Percentiles rank a stretch among this genome's conserved stretches.
Evolutionary conservation across 2,113 vertebrate species (phyloP).

Genomic region (Petroica traversi): DNA sequence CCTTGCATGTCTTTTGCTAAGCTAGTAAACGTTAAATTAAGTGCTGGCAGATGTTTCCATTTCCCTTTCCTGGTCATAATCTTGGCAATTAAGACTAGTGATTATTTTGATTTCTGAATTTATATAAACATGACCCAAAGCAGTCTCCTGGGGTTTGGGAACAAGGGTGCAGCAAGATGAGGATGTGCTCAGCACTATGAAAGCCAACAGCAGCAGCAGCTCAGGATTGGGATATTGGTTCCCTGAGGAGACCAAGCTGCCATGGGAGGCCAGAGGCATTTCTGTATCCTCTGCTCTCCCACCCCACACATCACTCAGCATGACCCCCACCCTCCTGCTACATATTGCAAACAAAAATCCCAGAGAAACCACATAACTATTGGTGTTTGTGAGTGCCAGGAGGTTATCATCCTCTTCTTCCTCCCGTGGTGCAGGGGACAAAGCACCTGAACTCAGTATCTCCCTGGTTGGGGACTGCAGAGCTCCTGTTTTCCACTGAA

Average conservation of each 20-base stretch:
- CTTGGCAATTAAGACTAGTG: neutral
- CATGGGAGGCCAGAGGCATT: neutral
- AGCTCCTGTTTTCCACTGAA: neutral
- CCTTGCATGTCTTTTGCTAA: neutral
- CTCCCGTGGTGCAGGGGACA: neutral
- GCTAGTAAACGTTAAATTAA: conserved; percentile 7
- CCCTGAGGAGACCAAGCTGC: neutral
- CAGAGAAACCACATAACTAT: neutral
- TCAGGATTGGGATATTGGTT: neutral
- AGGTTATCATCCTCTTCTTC: neutral
- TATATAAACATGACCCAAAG: neutral
- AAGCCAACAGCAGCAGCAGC: neutral
- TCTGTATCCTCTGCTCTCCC: neutral
- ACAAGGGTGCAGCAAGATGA: neutral
- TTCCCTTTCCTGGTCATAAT: conserved; percentile 8
- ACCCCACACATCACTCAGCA: accelerated
- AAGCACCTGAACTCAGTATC: neutral
- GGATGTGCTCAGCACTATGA: neutral
- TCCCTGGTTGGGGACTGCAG: neutral
- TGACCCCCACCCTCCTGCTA: neutral
- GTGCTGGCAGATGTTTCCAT: neutral
- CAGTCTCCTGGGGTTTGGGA: neutral
- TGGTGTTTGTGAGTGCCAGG: neutral
- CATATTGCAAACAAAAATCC: neutral
- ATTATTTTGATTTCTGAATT: conserved; percentile 9